These are phyloP conservation scores for Metallyticus violacea DNA, from an alignment of 2,888 invertebrate species.

Conservation along the genomic window DNA sequence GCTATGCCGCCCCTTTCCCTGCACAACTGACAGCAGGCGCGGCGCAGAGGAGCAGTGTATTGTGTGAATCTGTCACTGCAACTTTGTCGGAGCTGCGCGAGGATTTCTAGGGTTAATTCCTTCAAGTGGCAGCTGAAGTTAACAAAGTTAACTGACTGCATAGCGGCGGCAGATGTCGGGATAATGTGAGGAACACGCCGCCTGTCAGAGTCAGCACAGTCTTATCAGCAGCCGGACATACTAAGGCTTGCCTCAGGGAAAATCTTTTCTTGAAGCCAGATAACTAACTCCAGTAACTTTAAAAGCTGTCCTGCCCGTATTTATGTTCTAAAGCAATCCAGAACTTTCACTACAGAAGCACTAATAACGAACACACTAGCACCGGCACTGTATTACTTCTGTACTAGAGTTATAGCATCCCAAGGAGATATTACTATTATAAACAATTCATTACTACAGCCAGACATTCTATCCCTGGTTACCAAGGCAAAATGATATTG, in stretches of 20 bases:
- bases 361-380: too few species aligned
- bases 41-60: not conserved
- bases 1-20: not conserved
- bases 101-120: not conserved
- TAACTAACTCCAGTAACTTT: not conserved
- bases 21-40: not conserved
- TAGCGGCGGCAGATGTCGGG: not conserved
- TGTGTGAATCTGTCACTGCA: not conserved
- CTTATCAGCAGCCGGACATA: not conserved
- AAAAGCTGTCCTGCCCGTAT: not conserved
- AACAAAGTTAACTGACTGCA: not conserved
- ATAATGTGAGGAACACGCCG: not conserved
- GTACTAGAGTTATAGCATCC: too few species aligned
- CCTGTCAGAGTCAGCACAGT: not conserved
- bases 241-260: not conserved
- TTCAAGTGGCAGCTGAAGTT: not conserved
- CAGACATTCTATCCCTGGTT: too few species aligned
- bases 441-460: too few species aligned
- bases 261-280: not conserved
- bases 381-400: too few species aligned
- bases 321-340: not conserved
- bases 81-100: not conserved
- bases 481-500: too few species aligned
- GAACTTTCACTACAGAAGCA: not conserved
- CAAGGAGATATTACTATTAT: too few species aligned